Conservation (phyloP, 2,113 vertebrate genomes). For the Callipepla squamata region DNA sequence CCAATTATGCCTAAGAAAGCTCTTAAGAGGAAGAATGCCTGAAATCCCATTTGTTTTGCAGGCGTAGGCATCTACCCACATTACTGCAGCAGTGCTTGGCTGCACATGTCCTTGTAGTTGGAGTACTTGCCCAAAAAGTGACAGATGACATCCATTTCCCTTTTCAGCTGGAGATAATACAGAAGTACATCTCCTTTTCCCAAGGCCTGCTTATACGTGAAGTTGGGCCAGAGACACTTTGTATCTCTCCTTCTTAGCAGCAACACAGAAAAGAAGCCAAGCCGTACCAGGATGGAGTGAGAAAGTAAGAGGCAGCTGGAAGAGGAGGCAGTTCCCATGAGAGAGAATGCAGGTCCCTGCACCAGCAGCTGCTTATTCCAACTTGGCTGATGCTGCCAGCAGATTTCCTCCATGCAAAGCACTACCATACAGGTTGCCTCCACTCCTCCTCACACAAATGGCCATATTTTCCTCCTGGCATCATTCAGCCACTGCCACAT, state of each 20-base stretch:
- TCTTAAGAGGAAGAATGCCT: neutral
- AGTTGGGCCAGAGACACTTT: neutral
- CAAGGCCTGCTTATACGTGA: neutral
- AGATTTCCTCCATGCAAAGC: neutral
- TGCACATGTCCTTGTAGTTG: neutral
- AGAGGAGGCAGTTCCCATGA: neutral
- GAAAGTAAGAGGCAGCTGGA: neutral
- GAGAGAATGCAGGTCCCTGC: neutral
- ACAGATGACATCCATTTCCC: conserved; percentile 11
- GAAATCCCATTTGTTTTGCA: conserved; percentile 15
- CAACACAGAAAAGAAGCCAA: neutral
- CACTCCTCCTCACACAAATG: neutral
- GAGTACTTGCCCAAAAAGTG: neutral
- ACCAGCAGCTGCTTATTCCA: neutral
- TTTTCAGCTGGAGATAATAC: neutral
- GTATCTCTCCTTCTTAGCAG: neutral
- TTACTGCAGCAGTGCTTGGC: neutral
- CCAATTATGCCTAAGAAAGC: neutral
- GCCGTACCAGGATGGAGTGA: neutral
- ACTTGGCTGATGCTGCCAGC: neutral
- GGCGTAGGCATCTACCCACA: neutral
- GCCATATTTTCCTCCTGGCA: neutral
- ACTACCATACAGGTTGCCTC: neutral
- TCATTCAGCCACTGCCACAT: neutral
- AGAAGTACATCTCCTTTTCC: neutral